Conservation (phyloP, 92 coral and sea anemone species). For the Heteractis magnifica region DNA sequence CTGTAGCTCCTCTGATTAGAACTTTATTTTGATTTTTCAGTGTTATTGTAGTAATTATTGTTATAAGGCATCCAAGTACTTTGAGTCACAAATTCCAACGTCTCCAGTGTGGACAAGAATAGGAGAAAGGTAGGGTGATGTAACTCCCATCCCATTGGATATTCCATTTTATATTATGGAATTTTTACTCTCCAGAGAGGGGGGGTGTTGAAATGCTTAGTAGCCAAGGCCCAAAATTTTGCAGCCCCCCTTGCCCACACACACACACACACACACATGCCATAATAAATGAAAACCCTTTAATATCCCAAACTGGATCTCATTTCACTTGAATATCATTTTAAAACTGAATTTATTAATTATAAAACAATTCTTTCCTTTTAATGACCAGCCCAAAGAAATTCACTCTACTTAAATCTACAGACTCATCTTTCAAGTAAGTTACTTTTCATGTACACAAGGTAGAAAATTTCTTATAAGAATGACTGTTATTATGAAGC, state of each 20-base stretch:
- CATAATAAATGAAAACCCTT: too few species aligned
- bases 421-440: constrained; percentile 20
- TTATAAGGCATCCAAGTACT: constrained; percentile 89
- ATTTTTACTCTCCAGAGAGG: too few species aligned
- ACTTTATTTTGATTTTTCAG: constrained; percentile 21
- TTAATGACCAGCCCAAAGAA: constrained; percentile 5
- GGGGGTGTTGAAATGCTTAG: too few species aligned
- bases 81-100: constrained; percentile 78
- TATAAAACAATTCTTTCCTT: not conserved
- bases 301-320: too few species aligned
- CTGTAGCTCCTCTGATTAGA: not conserved
- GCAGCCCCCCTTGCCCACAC: too few species aligned
- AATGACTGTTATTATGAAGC: not conserved
- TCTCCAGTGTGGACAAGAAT: constrained; percentile 92
- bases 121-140: constrained; percentile 29
- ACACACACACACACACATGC: too few species aligned
- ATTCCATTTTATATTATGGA: too few species aligned
- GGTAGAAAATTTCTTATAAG: not conserved
- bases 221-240: too few species aligned
- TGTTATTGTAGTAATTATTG: constrained; percentile 83
- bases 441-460: not conserved
- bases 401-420: constrained; percentile 5
- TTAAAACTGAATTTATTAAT: too few species aligned
- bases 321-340: too few species aligned
- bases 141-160: too few species aligned